Conservation (phyloP, 2,113 vertebrate genomes). For the Phylloscopus trochilus region DNA sequence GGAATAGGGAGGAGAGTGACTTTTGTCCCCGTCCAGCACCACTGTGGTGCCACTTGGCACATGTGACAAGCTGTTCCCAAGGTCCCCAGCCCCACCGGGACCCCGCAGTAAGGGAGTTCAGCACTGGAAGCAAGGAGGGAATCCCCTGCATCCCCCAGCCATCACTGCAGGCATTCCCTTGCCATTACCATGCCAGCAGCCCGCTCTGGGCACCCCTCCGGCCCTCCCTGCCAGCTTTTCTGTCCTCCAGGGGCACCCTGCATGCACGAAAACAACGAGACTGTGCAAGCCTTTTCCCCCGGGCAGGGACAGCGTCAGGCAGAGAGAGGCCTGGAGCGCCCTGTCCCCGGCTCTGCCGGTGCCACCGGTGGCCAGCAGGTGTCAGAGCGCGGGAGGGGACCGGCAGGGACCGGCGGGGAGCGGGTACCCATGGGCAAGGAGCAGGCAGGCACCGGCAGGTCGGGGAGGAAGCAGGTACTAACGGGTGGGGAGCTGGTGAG, state of each 20-base stretch:
- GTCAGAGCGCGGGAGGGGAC: conserved; percentile 27
- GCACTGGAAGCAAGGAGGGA: neutral
- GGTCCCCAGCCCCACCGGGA: accelerated
- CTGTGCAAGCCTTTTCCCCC: neutral
- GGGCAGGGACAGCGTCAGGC: neutral
- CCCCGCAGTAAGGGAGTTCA: neutral
- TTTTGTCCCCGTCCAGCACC: conserved; percentile 26
- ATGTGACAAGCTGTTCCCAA: neutral
- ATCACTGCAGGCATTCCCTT: neutral
- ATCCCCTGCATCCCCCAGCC: neutral
- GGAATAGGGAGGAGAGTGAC: conserved; percentile 33
- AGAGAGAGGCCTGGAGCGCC: neutral
- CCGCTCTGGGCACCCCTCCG: neutral
- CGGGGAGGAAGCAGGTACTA: neutral
- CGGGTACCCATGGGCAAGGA: neutral
- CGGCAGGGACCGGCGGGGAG: neutral
- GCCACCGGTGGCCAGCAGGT: conserved; percentile 51
- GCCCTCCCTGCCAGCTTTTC: neutral
- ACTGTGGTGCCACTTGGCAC: neutral
- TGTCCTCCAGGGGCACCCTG: neutral
- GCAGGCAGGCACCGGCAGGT: neutral
- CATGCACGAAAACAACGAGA: neutral
- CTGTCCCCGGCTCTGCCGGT: neutral
- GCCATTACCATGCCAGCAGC: neutral
- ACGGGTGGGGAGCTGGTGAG: neutral